phyloP scores from a whole-genome alignment of 1,140 invertebrate species.

The Drosophila trapezifrons region DNA sequence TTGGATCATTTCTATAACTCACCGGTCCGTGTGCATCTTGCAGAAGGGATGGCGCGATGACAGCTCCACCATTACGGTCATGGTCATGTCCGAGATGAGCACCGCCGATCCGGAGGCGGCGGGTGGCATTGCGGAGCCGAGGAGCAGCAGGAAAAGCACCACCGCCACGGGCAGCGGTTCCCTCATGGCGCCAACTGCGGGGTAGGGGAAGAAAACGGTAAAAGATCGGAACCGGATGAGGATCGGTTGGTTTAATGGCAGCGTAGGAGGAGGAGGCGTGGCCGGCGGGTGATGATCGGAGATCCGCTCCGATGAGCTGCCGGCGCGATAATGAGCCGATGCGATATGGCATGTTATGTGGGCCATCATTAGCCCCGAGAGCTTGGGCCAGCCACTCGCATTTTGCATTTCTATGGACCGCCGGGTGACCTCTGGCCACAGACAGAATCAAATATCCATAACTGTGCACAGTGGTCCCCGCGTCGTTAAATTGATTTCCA shows the following conservation, averaged over 20 bases:
- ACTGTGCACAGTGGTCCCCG: slow-evolving; percentile 48
- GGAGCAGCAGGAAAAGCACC: slow-evolving; percentile 47
- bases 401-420: slow-evolving; percentile 63
- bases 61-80: slow-evolving; percentile 88
- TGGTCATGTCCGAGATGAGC: slow-evolving; percentile 87
- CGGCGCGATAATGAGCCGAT: slow-evolving; percentile 37
- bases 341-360: slow-evolving; percentile 49
- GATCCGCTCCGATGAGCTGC: slow-evolving; percentile 31
- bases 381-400: slow-evolving; percentile 45
- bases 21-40: slow-evolving; percentile 86
- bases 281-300: not conserved
- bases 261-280: slow-evolving; percentile 6
- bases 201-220: not conserved
- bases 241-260: not conserved
- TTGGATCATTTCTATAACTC: slow-evolving; percentile 3
- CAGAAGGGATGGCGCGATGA: slow-evolving; percentile 87
- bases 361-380: slow-evolving; percentile 56
- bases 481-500: not conserved
- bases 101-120: slow-evolving; percentile 83
- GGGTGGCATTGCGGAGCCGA: slow-evolving; percentile 41
- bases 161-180: slow-evolving; percentile 48
- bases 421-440: slow-evolving; percentile 55
- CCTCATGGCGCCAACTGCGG: slow-evolving; percentile 42
- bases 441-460: slow-evolving; percentile 49
- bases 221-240: not conserved